Evolutionary conservation across 2,113 vertebrate genomes (phyloP).

Genomic region (Mormyrus lacerda): DNA sequence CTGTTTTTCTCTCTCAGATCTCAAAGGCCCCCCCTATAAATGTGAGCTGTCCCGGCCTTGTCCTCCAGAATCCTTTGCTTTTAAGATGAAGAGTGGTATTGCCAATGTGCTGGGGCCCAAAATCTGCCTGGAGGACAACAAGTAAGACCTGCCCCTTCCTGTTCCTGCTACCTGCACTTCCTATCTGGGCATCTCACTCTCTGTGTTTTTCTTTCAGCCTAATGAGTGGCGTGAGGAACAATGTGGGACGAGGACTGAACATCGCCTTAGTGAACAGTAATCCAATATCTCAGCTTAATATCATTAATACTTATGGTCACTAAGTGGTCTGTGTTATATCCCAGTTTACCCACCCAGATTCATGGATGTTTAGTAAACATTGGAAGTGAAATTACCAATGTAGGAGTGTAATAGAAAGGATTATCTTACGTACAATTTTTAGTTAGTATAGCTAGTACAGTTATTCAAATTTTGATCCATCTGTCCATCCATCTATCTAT

Average conservation of each 20-base stretch:
- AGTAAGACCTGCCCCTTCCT: conserved; percentile 63
- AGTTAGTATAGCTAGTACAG: not conserved
- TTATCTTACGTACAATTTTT: not conserved
- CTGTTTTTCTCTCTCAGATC: not conserved
- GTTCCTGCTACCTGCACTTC: not conserved
- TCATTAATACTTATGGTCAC: not conserved
- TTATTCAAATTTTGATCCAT: not conserved
- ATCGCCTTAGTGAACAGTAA: conserved; percentile 82
- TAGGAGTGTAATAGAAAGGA: not conserved
- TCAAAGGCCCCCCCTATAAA: conserved; percentile 36
- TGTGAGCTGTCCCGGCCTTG: conserved; percentile 67
- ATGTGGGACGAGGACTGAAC: conserved; percentile 92
- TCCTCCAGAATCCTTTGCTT: conserved; percentile 70
- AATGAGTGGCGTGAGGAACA: conserved; percentile 96
- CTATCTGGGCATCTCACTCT: not conserved
- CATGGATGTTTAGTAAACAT: not conserved
- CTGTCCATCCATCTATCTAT: not conserved
- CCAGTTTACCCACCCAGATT: not conserved
- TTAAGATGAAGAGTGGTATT: conserved; percentile 81
- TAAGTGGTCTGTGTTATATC: not conserved
- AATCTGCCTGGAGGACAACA: conserved; percentile 78
- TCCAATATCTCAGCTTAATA: conserved; percentile 9
- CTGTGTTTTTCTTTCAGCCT: conserved; percentile 54
- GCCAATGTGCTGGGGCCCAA: conserved; percentile 73
- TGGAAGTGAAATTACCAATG: not conserved